Evolutionary conservation across 2,888 invertebrate genomes (phyloP).

Genomic region (Argyresthia goedartella): DNA sequence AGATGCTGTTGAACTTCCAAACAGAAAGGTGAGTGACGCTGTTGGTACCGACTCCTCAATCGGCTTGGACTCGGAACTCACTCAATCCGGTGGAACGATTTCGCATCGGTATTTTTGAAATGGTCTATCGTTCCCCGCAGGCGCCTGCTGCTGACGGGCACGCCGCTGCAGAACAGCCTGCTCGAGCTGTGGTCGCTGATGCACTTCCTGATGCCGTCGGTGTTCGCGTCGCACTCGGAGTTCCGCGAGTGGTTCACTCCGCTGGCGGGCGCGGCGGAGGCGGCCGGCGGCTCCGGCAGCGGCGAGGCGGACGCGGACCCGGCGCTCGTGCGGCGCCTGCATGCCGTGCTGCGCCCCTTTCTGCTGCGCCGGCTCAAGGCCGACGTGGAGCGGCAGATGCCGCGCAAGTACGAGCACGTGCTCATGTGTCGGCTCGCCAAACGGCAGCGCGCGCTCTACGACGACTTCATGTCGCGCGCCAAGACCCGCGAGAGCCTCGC

Average conservation of each 20-base stretch:
- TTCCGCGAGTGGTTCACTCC: constrained; percentile 99
- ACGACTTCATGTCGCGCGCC: constrained; percentile 98
- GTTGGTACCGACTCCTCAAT: not conserved
- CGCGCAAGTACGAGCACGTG: constrained; percentile 94
- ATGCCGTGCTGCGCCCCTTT: constrained; percentile 91
- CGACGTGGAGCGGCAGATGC: constrained; percentile 98
- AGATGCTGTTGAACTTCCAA: constrained; percentile 93
- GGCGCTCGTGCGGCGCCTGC: constrained; percentile 33
- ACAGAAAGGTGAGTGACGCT: constrained; percentile 84
- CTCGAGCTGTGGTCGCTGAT: constrained; percentile 98
- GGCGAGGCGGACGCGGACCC: constrained; percentile 6
- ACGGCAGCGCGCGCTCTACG: constrained; percentile 96
- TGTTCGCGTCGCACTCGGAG: constrained; percentile 96
- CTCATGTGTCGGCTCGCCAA: constrained; percentile 94
- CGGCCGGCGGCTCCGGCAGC: constrained; percentile 56
- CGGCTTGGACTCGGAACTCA: no score
- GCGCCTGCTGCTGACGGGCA: constrained; percentile 92
- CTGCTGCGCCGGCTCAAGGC: constrained; percentile 90
- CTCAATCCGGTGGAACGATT: no score
- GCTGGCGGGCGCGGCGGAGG: constrained; percentile 85
- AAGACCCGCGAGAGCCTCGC: constrained; percentile 94
- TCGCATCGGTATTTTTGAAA: no score
- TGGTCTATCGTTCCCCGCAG: no score
- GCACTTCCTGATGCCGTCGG: constrained; percentile 98
- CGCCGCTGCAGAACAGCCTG: constrained; percentile 95